A percentile compares a stretch with the other conserved stretches of the same genome.
Conservation (phyloP, 2,797 vertebrate genomes). For the Cynodonichthys magdalenae region DNA sequence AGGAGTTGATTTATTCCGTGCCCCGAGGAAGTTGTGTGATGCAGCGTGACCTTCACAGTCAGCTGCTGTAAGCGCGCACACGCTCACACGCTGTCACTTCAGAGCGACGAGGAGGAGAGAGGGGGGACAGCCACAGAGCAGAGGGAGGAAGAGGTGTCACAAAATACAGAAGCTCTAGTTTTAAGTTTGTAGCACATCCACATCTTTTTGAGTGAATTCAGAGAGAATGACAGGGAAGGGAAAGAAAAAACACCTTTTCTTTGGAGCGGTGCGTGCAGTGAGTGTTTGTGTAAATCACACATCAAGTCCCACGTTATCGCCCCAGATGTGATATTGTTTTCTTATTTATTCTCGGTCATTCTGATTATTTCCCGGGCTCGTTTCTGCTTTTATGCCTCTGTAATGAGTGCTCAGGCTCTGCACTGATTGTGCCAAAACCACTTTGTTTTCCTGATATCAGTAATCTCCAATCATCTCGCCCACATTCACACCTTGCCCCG, state of each 20-base stretch:
- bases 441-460: slow-evolving; percentile 70
- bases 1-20: slow-evolving; percentile 99
- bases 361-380: background rate
- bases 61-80: slow-evolving; percentile 74
- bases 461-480: slow-evolving; percentile 71
- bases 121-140: slow-evolving; percentile 51
- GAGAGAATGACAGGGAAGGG: background rate
- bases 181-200: slow-evolving; percentile 56
- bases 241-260: background rate
- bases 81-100: slow-evolving; percentile 60
- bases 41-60: slow-evolving; percentile 97
- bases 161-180: slow-evolving; percentile 55
- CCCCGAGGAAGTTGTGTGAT: slow-evolving; percentile 98
- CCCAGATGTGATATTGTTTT: slow-evolving; percentile 12
- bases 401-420: slow-evolving; percentile 46
- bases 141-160: slow-evolving; percentile 56
- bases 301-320: slow-evolving; percentile 8
- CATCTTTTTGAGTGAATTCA: slow-evolving; percentile 12
- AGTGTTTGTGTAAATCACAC: slow-evolving; percentile 7
- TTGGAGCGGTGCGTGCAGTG: background rate
- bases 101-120: slow-evolving; percentile 65
- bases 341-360: slow-evolving; percentile 3
- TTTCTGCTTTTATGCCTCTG: background rate
- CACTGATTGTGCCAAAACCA: slow-evolving; percentile 51
- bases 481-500: slow-evolving; percentile 62